These are phyloP conservation scores for Sesamia nonagrioides DNA, from an alignment of 1,140 invertebrate species.

Conservation along the genomic window DNA sequence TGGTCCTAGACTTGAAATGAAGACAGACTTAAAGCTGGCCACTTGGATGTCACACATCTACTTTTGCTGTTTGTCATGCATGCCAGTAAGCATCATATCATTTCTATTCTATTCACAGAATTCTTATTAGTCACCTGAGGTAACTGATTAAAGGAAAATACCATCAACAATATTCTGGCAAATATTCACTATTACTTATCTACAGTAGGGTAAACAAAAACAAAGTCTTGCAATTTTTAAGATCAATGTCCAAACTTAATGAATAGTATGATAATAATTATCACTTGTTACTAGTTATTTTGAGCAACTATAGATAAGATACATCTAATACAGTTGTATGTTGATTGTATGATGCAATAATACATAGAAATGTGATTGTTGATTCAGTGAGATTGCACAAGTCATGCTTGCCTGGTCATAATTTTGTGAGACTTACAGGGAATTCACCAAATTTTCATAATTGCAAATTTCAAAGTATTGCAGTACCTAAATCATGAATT, in stretches of 20 bases:
- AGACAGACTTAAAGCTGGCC: neutral
- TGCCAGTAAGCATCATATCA: neutral
- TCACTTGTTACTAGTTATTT: conserved; percentile 42
- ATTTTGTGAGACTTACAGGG: neutral
- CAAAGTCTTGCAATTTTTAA: conserved; percentile 39
- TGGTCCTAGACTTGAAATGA: conserved; percentile 35
- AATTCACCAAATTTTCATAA: neutral
- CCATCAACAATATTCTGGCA: conserved; percentile 19
- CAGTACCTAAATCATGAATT: too few relatives aligned
- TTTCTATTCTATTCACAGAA: conserved; percentile 26
- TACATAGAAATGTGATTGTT: conserved; percentile 40
- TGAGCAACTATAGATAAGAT: conserved; percentile 42
- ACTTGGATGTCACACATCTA: conserved; percentile 22
- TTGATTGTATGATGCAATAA: conserved; percentile 48
- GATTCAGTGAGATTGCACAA: conserved; percentile 20
- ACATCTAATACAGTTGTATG: conserved; percentile 41
- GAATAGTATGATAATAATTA: conserved; percentile 49
- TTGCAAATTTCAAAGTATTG: neutral
- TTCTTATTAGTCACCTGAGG: conserved; percentile 12
- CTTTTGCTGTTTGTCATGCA: neutral
- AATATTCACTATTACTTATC: conserved; percentile 33
- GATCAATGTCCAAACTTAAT: conserved; percentile 43
- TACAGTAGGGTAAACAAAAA: conserved; percentile 42
- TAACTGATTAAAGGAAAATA: conserved; percentile 10
- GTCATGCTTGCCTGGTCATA: neutral